Evolutionary conservation across 2,113 vertebrate genomes (phyloP), one percentile per base, ranked within the genome.

Genomic region (Ictidomys tridecemlineatus): DNA sequence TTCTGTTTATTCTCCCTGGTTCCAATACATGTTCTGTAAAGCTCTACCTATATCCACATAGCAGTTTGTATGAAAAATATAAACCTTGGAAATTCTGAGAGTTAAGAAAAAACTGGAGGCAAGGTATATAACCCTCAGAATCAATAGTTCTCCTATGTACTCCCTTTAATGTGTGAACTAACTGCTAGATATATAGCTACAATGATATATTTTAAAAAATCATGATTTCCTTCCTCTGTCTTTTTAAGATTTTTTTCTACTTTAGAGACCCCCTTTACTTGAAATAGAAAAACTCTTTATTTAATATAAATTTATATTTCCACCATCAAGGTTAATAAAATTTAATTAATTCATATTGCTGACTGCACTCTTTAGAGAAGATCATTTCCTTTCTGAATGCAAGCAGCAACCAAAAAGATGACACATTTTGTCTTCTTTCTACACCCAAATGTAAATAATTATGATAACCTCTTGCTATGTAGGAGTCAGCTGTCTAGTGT

Each of bases 401-500:
- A 91, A 94, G 89, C 80, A 85, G 91, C 84, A 93, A 82, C 88
- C 89, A 32, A 86, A 87, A 90, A 72, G 84, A 96, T 97, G 93
- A 96, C 97, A 93, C 53, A 53, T 96, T 93, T 95, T 97, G 95
- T 97, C 96, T 97, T 87, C 67, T 91, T 93, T 94, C 91, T 96
- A 89, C 37, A 84, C 63, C 70, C 89, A 94, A 96, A 93, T 76
- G 83, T 97, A 98, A 98, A 96, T 95, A 96, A 95, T 95, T 96
- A 93, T 89, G 95, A 98, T 93, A 96, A 96, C 86, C 96, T 98
- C 89, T 95, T 95, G 76, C 94, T 96, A 91, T 86, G 92, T 96
- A 93, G 95, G 94, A 97, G 83, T 91, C 5, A 7, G 88, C 94
- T 95, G 97, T 97, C 95, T 93, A 84, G 72, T 8, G 16, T 94